These are phyloP conservation scores for Petaurus breviceps DNA, from an alignment of 2,113 vertebrate genomes.

Conservation along the genomic window DNA sequence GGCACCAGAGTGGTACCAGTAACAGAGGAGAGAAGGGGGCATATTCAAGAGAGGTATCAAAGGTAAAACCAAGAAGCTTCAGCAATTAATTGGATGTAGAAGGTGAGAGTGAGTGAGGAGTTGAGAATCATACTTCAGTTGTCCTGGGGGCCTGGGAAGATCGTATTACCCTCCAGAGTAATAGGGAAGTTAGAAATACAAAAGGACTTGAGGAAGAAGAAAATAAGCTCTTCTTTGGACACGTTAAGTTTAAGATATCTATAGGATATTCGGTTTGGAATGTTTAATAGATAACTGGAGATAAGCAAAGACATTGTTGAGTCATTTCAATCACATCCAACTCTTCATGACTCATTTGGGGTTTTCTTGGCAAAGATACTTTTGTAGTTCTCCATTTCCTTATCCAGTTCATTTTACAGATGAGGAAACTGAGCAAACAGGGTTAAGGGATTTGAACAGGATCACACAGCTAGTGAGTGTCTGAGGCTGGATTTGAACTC, in stretches of 20 bases:
- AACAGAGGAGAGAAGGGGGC: neutral
- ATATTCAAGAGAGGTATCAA: neutral
- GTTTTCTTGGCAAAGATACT: neutral
- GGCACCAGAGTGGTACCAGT: neutral
- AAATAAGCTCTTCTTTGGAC: no score
- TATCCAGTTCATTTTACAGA: neutral
- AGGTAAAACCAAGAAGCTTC: neutral
- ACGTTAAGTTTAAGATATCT: no score
- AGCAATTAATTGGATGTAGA: neutral
- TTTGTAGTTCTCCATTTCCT: neutral
- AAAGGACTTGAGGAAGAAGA: no score
- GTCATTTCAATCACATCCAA: neutral
- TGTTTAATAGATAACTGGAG: neutral
- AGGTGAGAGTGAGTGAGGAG: neutral
- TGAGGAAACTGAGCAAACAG: neutral
- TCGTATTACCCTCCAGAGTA: no score
- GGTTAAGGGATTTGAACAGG: no score
- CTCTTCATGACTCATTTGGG: neutral
- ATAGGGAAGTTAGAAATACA: no score
- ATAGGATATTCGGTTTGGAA: no score
- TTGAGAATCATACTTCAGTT: neutral
- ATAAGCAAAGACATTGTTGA: neutral
- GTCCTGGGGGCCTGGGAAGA: no score
- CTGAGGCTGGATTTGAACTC: neutral
- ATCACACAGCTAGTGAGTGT: no score